A percentile compares a stretch with the other conserved stretches of the same genome.
phyloP scores from a whole-genome alignment of 2,888 invertebrate genomes.

The Rhaphigaster nebulosa region DNA sequence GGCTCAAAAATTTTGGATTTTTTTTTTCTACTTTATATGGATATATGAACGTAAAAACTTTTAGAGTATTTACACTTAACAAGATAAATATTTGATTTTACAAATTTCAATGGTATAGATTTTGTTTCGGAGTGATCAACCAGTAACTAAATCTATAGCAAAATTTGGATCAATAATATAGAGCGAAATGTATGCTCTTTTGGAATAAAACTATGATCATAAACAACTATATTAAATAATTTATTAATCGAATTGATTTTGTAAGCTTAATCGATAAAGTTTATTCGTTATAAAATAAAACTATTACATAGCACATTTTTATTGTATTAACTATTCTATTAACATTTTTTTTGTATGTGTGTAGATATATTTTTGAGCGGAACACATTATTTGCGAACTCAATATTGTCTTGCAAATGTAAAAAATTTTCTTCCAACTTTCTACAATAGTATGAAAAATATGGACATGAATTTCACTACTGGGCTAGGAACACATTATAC shows the following conservation, averaged over 20 bases:
- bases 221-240: conserved; percentile 13
- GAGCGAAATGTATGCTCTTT: not conserved
- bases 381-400: not conserved
- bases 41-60: not conserved
- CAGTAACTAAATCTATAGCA: conserved; percentile 43
- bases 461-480: conserved; percentile 29
- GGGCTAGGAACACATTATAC: conserved; percentile 38
- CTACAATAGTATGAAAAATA: not conserved
- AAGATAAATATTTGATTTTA: conserved; percentile 14
- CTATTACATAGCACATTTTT: not conserved
- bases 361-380: not conserved
- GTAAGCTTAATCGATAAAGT: not conserved
- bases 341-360: not conserved
- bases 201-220: conserved; percentile 28
- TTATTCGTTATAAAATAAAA: not conserved
- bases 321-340: not conserved
- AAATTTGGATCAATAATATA: conserved; percentile 29
- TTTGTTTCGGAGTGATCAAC: conserved; percentile 46
- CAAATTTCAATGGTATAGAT: conserved; percentile 47
- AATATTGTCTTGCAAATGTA: not conserved
- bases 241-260: not conserved
- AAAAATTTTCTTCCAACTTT: not conserved
- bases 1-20: not conserved
- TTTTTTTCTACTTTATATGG: not conserved
- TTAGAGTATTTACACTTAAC: conserved; percentile 10